These are phyloP conservation scores for Rhimphoctona megacephalus DNA, from an alignment of 2,888 invertebrate species.

Conservation along the genomic window DNA sequence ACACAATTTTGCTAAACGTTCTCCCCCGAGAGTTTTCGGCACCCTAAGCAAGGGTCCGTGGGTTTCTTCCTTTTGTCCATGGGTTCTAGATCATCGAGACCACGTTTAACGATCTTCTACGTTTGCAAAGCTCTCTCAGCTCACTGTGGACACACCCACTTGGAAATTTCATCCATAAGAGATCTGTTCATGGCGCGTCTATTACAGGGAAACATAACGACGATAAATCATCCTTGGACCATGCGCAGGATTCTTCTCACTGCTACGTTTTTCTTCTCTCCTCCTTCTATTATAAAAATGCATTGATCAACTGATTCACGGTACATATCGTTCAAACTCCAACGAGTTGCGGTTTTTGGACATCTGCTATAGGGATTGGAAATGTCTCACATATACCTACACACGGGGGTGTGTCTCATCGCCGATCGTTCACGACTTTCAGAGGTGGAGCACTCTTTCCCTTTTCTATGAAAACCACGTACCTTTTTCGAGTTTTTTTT, in stretches of 20 bases:
- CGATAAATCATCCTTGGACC: slow-evolving; percentile 77
- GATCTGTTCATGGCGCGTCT: slow-evolving; percentile 55
- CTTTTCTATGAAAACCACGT: slow-evolving; percentile 2
- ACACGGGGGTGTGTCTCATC: not conserved
- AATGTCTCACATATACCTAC: not conserved
- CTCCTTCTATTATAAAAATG: slow-evolving; percentile 54
- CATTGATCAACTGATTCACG: slow-evolving; percentile 68
- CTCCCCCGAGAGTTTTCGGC: slow-evolving; percentile 47
- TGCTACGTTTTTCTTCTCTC: slow-evolving; percentile 8
- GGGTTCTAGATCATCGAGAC: slow-evolving; percentile 53
- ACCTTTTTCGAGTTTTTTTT: not conserved
- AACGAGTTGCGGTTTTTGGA: slow-evolving; percentile 66
- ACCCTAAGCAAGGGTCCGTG: slow-evolving; percentile 31
- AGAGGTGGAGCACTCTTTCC: slow-evolving; percentile 69
- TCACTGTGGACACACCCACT: slow-evolving; percentile 67
- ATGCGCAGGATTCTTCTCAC: slow-evolving; percentile 31
- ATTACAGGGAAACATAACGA: slow-evolving; percentile 70
- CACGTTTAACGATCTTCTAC: slow-evolving; percentile 58
- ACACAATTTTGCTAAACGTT: slow-evolving; percentile 62
- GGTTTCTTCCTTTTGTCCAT: slow-evolving; percentile 33
- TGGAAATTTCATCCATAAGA: slow-evolving; percentile 54
- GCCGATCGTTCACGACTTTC: slow-evolving; percentile 58
- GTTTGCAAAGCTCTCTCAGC: slow-evolving; percentile 16
- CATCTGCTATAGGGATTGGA: slow-evolving; percentile 73
- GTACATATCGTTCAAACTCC: slow-evolving; percentile 68